These are phyloP conservation scores for Pseudonaja textilis DNA, from an alignment of 2,113 vertebrate species.

Conservation along the genomic window DNA sequence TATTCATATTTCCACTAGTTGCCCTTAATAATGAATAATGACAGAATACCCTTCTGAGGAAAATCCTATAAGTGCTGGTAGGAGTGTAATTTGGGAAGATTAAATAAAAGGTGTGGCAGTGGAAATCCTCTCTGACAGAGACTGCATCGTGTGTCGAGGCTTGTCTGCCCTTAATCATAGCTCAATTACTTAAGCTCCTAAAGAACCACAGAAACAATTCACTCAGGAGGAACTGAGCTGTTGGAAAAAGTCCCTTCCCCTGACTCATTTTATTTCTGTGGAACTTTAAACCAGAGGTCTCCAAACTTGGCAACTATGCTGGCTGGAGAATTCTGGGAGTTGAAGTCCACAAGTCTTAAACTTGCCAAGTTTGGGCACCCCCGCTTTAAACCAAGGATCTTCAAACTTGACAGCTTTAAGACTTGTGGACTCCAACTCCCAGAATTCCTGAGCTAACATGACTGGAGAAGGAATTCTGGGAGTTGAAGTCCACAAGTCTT, in stretches of 20 bases:
- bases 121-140: slow-evolving; percentile 39
- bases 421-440: too few species aligned
- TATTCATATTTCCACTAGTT: neutral
- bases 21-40: neutral
- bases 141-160: slow-evolving; percentile 30
- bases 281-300: neutral
- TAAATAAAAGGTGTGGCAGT: slow-evolving; percentile 39
- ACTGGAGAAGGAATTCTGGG: too few species aligned
- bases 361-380: too few species aligned
- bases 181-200: neutral
- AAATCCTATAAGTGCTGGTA: neutral
- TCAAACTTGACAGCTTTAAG: too few species aligned
- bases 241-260: neutral
- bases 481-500: too few species aligned
- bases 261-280: neutral
- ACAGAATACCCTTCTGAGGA: slow-evolving; percentile 23
- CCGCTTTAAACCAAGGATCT: neutral
- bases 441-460: too few species aligned
- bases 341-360: too few species aligned
- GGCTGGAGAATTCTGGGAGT: too few species aligned
- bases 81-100: slow-evolving; percentile 35
- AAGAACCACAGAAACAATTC: neutral
- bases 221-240: neutral
- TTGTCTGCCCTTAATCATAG: slow-evolving; percentile 31
- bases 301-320: too few species aligned